A percentile compares a stretch with the other conserved stretches of the same genome.
Evolutionary conservation across 2,113 vertebrate genomes (phyloP).

Genomic region (Nestor notabilis): DNA sequence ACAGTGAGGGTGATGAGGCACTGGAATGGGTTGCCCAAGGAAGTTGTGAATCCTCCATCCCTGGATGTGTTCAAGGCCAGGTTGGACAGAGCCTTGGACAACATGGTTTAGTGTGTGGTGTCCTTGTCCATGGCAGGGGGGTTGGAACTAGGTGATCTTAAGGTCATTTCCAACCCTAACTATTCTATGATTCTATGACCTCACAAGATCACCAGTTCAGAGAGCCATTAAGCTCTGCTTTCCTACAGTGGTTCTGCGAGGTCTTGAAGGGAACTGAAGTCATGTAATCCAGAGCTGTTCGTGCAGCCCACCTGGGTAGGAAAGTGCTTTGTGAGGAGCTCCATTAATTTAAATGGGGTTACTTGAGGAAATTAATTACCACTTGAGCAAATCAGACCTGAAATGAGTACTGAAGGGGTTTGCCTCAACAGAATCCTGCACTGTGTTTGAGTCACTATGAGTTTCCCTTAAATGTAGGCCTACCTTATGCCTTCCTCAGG

Average conservation of each 20-base stretch:
- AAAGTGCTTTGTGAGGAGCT: not conserved
- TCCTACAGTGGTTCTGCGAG: accelerated
- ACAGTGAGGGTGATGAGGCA: no score
- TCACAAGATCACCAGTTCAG: not conserved
- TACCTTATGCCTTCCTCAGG: not conserved
- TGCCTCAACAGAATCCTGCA: not conserved
- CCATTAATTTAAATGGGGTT: not conserved
- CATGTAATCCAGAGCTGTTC: not conserved
- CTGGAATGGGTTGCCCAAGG: no score
- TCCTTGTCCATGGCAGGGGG: no score
- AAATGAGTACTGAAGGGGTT: not conserved
- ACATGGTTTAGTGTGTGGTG: no score
- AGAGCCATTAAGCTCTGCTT: not conserved
- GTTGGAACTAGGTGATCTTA: no score
- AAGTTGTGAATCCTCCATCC: no score
- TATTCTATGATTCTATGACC: no score
- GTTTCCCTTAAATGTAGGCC: not conserved
- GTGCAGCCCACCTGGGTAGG: not conserved
- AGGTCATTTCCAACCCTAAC: no score
- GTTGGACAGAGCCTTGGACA: no score
- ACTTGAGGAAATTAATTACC: not conserved
- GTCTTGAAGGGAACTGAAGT: not conserved
- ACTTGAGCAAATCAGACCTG: not conserved
- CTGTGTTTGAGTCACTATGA: accelerated
- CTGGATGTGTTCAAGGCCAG: no score